These are phyloP conservation scores for Taenioides sp. DNA, from an alignment of 2,797 vertebrate genomes.

Conservation along the genomic window DNA sequence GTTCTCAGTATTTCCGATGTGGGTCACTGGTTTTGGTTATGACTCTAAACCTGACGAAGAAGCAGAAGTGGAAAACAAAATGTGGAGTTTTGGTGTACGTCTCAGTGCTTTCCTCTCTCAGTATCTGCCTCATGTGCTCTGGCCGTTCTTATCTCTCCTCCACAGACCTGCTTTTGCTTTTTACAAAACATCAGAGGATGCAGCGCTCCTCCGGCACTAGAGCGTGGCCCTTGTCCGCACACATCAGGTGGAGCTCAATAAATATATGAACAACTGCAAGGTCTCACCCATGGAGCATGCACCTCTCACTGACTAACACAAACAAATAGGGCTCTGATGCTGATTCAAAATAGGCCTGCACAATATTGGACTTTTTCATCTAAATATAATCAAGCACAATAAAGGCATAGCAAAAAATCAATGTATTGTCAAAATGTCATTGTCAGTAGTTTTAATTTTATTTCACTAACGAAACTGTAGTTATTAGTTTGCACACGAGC, in stretches of 20 bases:
- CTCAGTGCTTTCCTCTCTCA: constrained; percentile 44
- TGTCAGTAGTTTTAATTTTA: neutral
- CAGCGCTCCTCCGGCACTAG: constrained; percentile 56
- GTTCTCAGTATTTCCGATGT: constrained; percentile 26
- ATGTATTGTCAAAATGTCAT: neutral
- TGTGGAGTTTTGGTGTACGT: constrained; percentile 32
- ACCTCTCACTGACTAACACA: constrained; percentile 45
- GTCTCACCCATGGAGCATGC: constrained; percentile 60
- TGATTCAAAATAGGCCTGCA: constrained; percentile 28
- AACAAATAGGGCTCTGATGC: constrained; percentile 47
- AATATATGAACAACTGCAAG: constrained; percentile 47
- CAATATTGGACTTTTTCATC: neutral
- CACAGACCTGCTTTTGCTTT: constrained; percentile 62
- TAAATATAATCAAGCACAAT: neutral
- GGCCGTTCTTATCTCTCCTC: constrained; percentile 67
- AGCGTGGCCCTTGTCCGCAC: constrained; percentile 55
- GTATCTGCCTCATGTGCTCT: constrained; percentile 47
- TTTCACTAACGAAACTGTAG: neutral
- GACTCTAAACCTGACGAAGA: constrained; percentile 27
- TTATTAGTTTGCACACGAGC: neutral
- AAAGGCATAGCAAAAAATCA: neutral
- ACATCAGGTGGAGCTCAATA: constrained; percentile 44
- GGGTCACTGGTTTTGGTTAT: constrained; percentile 25
- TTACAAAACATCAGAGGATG: constrained; percentile 56
- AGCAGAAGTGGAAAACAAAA: constrained; percentile 23